Evolutionary conservation across 2,113 vertebrate species (phyloP), one percentile per base, ranked within the genome.

Genomic region (Boleophthalmus pectinirostris): DNA sequence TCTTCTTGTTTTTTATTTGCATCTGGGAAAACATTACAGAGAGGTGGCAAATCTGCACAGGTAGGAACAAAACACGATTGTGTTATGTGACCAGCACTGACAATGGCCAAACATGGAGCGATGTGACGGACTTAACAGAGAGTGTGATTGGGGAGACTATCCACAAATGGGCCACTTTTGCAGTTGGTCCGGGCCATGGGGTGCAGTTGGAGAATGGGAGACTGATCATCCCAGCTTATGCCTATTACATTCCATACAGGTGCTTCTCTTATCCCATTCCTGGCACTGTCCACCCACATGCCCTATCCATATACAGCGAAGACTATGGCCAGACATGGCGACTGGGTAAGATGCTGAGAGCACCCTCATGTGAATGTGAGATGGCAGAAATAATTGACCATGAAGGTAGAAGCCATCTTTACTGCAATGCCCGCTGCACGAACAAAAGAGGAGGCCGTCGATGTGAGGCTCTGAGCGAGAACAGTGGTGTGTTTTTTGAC

Each of bases 1-100:
- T 98, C 1, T 96, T 95, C 86, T 92, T 99, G 2, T 97, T 99
- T 88, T 99, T 97, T 86, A 92, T 97, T 90, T 96, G 95, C 8
- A 85, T 99, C 51, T 75, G 71, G 81, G 68, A 81, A 3, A 92
- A 87, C 69, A 93, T 91, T 0, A 91, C 96, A 0, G 97, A 98
- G 87, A 25, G 38, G 0, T 82, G 91, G 35, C 98, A 99, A 93
- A 94, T 97, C 0, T 1, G 87, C 49, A 94, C 95, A 0, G 96
- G 96, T 70, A 94, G 88, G 69, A 98, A 97, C 0, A 93, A 94
- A 13, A 92, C 96, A 0, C 95, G 95, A 1, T 93, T 99, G 24
- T 98, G 97, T 91, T 98, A 89, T 0, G 86, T 96, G 54, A 93
- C 91, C 79, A 99, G 96, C 21, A 25, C 3, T 0, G 95, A 98